phyloP scores from a whole-genome alignment of 92 coral and sea anemone species.

The Epizoanthus rinbou region DNA sequence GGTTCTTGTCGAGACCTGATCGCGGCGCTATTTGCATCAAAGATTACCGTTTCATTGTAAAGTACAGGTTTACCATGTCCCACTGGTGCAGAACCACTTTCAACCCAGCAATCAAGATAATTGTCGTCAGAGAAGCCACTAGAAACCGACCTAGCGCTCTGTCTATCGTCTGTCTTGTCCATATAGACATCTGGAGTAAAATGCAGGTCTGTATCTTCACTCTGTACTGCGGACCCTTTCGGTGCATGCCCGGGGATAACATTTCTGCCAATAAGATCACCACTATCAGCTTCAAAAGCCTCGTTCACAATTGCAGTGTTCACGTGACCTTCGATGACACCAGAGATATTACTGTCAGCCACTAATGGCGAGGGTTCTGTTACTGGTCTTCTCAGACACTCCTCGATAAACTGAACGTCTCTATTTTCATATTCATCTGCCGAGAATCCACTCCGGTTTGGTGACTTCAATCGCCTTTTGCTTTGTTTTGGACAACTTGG shows the following conservation, averaged over 20 bases:
- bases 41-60: conserved; percentile 29
- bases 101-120: conserved; percentile 11
- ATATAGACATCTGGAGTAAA: background rate
- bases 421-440: conserved; percentile 33
- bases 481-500: no score
- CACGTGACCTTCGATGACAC: background rate
- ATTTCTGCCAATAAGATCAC: background rate
- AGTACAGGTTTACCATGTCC: background rate
- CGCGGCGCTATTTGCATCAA: conserved; percentile 24
- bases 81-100: conserved; percentile 26
- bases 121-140: conserved; percentile 26
- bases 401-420: no score
- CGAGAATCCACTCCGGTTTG: conserved; percentile 15
- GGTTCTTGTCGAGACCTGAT: conserved; percentile 21
- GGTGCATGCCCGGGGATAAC: background rate
- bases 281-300: conserved; percentile 53
- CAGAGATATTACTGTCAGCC: background rate
- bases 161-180: conserved; percentile 5
- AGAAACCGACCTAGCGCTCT: conserved; percentile 22
- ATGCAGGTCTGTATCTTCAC: background rate
- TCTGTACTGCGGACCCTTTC: background rate
- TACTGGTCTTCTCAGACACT: background rate
- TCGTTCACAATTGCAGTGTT: conserved; percentile 53
- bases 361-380: background rate
- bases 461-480: no score